Evolutionary conservation across 2,797 vertebrate genomes (phyloP), one percentile per base, ranked within the genome.

Genomic region (Neostethus bicornis): DNA sequence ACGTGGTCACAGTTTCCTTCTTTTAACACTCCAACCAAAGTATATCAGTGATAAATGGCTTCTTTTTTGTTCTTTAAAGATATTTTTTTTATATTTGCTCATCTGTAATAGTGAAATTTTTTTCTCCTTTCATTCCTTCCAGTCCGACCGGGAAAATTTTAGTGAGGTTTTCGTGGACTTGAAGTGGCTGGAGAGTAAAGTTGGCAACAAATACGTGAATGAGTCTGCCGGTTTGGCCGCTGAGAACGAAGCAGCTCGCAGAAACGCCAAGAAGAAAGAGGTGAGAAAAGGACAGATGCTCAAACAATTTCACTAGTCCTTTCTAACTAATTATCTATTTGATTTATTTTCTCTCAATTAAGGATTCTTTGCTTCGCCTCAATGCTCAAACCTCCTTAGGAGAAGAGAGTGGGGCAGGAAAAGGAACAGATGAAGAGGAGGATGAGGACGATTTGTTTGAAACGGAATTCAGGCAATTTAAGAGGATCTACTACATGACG

Each of bases 131-230:
- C 4, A 21, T 80, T 67, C 24, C 11, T 23, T 47, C n/a, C 77
- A 99, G 97, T 99, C 98, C 83, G 97, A 99, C 86, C 91, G 95
- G 39, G 96, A 99, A 43, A 96, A 99, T 85, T 99, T 99, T 77
- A 96, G 82, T 72, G 96, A 99, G 75, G 92, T 98, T 73, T 99
- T 97, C 84, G 96, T 99, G 77, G 97, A 99, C 82, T 85, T 99
- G 45, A 99, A 99, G 85, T 99, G 96, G 96, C 99, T 99, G 77
- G 97, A 98, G 91, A 98, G 97, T 87, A 98, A 98, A 92, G 94
- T 98, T 45, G 96, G 96, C 17, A 98, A 99, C 89, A 98, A 96
- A 86, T 98, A 98, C 82, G 90, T 99, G 81, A 99, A 99, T 0
- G 96, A 99, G 83, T 95, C 96, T 1, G 97, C 97, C 3, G 97